Evolutionary conservation across 1,140 invertebrate genomes (phyloP).

Genomic region (Triops cancriformis): DNA sequence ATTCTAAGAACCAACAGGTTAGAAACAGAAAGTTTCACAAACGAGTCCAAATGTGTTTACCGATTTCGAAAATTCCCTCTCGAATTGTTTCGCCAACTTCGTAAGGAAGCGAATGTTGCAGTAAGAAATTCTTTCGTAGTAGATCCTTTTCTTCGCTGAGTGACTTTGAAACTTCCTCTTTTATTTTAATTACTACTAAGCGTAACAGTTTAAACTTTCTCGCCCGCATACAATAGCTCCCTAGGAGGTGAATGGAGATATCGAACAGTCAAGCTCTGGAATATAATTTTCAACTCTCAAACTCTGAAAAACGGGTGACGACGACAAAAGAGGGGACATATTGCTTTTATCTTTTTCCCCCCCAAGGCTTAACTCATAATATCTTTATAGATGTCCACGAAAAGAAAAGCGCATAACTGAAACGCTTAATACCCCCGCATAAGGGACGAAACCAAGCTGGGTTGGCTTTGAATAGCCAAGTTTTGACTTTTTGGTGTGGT

Average conservation of each 20-base stretch:
- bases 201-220: neutral
- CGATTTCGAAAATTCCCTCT: too few relatives aligned
- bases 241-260: slow-evolving; percentile 5
- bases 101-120: too few relatives aligned
- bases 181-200: neutral
- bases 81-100: too few relatives aligned
- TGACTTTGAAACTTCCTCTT: neutral
- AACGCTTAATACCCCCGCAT: neutral
- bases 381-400: neutral
- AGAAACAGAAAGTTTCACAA: too few relatives aligned
- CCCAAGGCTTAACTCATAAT: neutral
- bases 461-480: neutral
- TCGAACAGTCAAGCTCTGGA: neutral
- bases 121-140: too few relatives aligned
- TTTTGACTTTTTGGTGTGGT: neutral
- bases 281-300: neutral
- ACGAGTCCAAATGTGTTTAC: too few relatives aligned
- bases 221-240: neutral
- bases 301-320: neutral
- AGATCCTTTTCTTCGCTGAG: too few relatives aligned
- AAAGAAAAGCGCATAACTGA: neutral
- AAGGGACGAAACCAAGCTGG: neutral
- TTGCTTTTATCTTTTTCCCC: neutral
- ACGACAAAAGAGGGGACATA: neutral
- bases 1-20: too few relatives aligned